These are phyloP conservation scores for Heliconius erato DNA, from an alignment of 2,888 invertebrate genomes.

Conservation along the genomic window DNA sequence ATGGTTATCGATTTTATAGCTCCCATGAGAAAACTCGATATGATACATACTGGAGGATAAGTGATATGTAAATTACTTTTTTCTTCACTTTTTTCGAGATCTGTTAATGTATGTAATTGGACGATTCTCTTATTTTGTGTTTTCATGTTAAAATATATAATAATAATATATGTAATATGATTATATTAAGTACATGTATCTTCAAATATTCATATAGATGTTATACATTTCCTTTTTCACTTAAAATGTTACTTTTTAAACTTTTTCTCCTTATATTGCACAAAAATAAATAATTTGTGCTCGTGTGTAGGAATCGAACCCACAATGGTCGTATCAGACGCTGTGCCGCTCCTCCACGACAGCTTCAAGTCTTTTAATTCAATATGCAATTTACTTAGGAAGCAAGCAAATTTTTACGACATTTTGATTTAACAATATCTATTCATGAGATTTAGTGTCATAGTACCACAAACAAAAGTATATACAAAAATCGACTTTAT, in stretches of 20 bases:
- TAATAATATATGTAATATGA: too few relatives aligned
- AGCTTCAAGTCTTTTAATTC: neutral
- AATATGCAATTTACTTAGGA: neutral
- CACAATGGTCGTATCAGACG: neutral
- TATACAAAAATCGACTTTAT: constrained; percentile 28
- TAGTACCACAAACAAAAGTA: constrained; percentile 45
- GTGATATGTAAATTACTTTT: neutral
- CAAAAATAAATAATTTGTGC: neutral
- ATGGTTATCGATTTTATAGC: constrained; percentile 32
- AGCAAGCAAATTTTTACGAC: constrained; percentile 70
- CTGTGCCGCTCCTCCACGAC: neutral
- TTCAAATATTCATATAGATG: too few relatives aligned
- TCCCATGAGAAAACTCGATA: constrained; percentile 29
- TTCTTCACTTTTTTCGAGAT: neutral
- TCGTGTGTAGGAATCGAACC: neutral
- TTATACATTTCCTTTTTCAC: too few relatives aligned
- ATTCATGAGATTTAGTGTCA: constrained; percentile 75
- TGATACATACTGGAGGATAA: neutral
- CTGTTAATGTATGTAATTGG: neutral
- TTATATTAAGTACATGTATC: too few relatives aligned
- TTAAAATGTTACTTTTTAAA: too few relatives aligned
- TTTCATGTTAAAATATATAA: too few relatives aligned
- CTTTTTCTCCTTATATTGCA: neutral
- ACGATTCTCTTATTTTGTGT: too few relatives aligned
- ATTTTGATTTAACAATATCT: constrained; percentile 79